Conservation (phyloP, 2,797 vertebrate species). For the Heliangelus exortis region DNA sequence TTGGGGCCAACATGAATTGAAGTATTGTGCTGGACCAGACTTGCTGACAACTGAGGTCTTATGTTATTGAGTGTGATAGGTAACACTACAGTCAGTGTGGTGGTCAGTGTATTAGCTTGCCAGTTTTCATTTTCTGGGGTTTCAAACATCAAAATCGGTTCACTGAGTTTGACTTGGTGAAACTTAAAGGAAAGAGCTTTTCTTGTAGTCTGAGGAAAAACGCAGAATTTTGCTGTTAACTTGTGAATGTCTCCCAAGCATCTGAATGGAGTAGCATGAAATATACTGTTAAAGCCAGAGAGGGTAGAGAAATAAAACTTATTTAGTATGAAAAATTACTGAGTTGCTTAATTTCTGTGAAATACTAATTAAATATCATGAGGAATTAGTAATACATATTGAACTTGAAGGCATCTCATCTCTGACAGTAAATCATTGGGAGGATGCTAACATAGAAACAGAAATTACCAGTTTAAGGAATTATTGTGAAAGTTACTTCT, state of each 20-base stretch:
- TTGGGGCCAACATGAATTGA: background rate
- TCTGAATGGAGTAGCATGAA: background rate
- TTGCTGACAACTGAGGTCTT: background rate
- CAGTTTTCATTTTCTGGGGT: background rate
- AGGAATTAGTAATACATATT: background rate
- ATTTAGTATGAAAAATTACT: background rate
- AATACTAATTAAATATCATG: background rate
- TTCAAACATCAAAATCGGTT: background rate
- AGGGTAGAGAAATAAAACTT: background rate
- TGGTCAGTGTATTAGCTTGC: background rate
- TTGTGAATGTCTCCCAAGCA: background rate
- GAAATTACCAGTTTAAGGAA: background rate
- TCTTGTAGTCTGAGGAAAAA: background rate
- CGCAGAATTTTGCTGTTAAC: background rate
- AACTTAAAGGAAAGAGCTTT: background rate
- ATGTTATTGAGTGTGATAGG: background rate
- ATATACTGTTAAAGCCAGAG: background rate
- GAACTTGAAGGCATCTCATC: background rate
- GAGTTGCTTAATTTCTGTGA: background rate
- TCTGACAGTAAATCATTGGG: background rate
- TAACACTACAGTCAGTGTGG: background rate
- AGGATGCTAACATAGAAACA: background rate
- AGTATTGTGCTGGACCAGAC: rapidly evolving
- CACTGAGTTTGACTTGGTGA: background rate
- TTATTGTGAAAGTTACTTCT: background rate